Evolutionary conservation across 2,797 vertebrate species (phyloP).

Genomic region (Synaphobranchus kaupii): DNA sequence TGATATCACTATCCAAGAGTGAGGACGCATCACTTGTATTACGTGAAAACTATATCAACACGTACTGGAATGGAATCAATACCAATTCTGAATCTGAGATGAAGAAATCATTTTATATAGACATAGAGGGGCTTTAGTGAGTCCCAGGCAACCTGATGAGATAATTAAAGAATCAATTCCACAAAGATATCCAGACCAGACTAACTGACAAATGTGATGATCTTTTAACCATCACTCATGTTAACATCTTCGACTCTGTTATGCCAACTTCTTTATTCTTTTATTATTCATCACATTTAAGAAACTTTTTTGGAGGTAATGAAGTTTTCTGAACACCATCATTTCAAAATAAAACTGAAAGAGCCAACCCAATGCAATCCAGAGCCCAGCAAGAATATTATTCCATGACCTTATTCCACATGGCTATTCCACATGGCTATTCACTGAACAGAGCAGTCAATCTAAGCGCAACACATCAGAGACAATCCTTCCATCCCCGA

Average conservation of each 20-base stretch:
- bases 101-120: conserved; percentile 1
- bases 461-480: neutral
- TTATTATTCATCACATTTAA: neutral
- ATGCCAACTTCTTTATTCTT: neutral
- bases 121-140: neutral
- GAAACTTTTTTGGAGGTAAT: neutral
- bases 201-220: neutral
- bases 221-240: neutral
- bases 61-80: neutral
- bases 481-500: too few species aligned
- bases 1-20: neutral
- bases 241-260: neutral
- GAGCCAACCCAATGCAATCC: neutral
- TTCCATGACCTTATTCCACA: neutral
- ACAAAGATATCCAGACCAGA: neutral
- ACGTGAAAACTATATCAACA: neutral
- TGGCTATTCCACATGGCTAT: too few species aligned
- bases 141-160: neutral
- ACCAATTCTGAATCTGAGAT: neutral
- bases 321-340: neutral
- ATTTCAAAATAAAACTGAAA: neutral
- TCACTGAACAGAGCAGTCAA: neutral
- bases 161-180: neutral
- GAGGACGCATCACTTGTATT: neutral
- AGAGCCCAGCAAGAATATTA: neutral